phyloP scores from a whole-genome alignment of 2,888 invertebrate genomes.

The Cremastinae sp. region DNA sequence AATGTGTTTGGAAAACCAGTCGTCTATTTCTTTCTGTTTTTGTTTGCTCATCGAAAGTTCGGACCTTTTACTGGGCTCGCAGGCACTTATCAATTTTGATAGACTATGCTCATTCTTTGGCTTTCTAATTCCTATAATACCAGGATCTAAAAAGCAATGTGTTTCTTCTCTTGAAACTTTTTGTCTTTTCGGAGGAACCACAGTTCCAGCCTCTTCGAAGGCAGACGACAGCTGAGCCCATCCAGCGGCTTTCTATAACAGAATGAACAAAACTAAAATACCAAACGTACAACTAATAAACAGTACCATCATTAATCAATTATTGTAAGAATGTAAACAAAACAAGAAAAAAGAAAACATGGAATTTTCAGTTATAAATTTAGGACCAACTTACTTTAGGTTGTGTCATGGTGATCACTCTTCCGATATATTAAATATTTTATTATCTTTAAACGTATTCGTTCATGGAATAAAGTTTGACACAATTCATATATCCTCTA shows the following conservation, averaged over 20 bases:
- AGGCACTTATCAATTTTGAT: conserved; percentile 69
- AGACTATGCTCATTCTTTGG: conserved; percentile 63
- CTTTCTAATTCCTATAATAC: conserved; percentile 41
- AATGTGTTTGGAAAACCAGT: conserved; percentile 70
- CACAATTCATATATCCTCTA: no score
- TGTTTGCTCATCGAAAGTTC: conserved; percentile 75
- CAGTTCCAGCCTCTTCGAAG: conserved; percentile 39
- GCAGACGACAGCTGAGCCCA: conserved; percentile 54
- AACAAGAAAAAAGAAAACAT: background rate
- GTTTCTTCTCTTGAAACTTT: background rate
- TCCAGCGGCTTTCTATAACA: conserved; percentile 42
- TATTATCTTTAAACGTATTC: background rate
- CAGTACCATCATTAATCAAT: no score
- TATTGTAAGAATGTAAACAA: no score
- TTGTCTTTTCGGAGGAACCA: conserved; percentile 15
- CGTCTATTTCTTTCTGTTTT: conserved; percentile 75
- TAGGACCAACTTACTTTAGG: conserved; percentile 27
- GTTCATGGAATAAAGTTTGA: background rate
- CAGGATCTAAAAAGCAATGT: conserved; percentile 2
- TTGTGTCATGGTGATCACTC: conserved; percentile 26
- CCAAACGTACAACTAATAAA: no score
- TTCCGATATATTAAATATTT: background rate
- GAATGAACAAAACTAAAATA: no score
- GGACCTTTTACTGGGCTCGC: conserved; percentile 69
- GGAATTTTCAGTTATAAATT: background rate